A percentile compares a stretch with the other conserved stretches of the same genome.
phyloP scores from a whole-genome alignment of 23 tunicate species.

The Phallusia fumigata region DNA sequence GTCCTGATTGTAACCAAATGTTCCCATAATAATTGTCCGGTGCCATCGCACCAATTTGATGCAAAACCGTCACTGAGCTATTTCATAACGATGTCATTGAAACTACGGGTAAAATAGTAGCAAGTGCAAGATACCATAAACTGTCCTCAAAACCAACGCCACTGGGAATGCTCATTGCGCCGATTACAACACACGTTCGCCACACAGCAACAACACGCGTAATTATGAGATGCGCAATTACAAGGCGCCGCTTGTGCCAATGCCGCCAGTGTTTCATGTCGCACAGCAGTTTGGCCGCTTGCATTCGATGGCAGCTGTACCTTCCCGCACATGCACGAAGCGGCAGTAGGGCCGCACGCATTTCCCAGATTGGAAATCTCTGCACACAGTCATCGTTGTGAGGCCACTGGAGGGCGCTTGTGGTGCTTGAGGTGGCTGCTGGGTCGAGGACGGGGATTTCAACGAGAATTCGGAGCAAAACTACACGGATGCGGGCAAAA shows the following conservation, averaged over 20 bases:
- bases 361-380: constrained; percentile 92
- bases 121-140: too few species aligned
- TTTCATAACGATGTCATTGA: too few species aligned
- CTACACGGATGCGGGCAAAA: constrained; percentile 3
- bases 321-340: constrained; percentile 91
- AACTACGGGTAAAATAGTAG: too few species aligned
- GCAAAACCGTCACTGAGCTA: too few species aligned
- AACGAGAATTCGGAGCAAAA: constrained; percentile 7
- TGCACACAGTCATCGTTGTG: constrained; percentile 79
- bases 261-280: neutral
- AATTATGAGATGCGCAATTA: neutral
- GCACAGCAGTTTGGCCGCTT: neutral
- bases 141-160: too few species aligned
- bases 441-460: constrained; percentile 10
- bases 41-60: too few species aligned
- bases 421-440: neutral
- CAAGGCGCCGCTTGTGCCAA: neutral
- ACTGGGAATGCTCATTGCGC: neutral
- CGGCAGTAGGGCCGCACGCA: constrained; percentile 83
- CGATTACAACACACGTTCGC: neutral
- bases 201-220: neutral
- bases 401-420: neutral
- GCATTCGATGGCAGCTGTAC: constrained; percentile 29
- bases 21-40: too few species aligned
- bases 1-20: too few species aligned